Evolutionary conservation across 2,113 vertebrate genomes (phyloP), one percentile per base, ranked within the genome.

Genomic region (Dicentrarchus labrax): DNA sequence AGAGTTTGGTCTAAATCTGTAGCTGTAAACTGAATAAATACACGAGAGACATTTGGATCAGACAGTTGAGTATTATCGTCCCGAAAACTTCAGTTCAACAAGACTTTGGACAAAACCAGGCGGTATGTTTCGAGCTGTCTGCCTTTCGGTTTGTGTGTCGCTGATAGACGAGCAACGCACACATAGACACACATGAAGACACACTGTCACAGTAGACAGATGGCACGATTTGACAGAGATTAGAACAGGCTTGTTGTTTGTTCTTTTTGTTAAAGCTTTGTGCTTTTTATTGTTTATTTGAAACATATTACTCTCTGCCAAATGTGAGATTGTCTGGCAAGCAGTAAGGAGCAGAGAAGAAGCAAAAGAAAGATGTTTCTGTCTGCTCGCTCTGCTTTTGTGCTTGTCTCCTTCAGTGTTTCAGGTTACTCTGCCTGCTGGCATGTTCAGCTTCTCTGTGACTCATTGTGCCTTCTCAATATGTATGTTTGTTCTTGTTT

Each of bases 161-260:
- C 67, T 75, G 83, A 86, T 56, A 68, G 82, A 84, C 83, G 65
- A 75, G 72, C 21, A 64, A 86, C 83, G 67, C 45, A 73, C 50
- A 38, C 69, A 72, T 62, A 51, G 64, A 71, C 83, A 65, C 74
- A 72, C 71, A 41, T 78, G 57, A 79, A 84, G 57, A 74, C 77
- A 74, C 60, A 56, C 39, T 47, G 79, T 82, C 67, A 50, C 79
- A 65, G 83, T 15, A 69, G 88, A 89, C 90, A 92, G 90, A 89
- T 92, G 91, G 86, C 48, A 6, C 50, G 86, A 85, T 91, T 80
- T 85, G 75, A 85, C 83, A 64, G 83, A 88, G 89, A 92, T 88
- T 87, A 92, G 39, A 82, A 45, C 38, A 12, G 62, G 15, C 77
- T 76, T 73, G 80, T 82, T 88, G 87, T 82, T 85, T 83, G 64